phyloP scores from a whole-genome alignment of 2,797 vertebrate genomes.

The Oryzias sinensis region DNA sequence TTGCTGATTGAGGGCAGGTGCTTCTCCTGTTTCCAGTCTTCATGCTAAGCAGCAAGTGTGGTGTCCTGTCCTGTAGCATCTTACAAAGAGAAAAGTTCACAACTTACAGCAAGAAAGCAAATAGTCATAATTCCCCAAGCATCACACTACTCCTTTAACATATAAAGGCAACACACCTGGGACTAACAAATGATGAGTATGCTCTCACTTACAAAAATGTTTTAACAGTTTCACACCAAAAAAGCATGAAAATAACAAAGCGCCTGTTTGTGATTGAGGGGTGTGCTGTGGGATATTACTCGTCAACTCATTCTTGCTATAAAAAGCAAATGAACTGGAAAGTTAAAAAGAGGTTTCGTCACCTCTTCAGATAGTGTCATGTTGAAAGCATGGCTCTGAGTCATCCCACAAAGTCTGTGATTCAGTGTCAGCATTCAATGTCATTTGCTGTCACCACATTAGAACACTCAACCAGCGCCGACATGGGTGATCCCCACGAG shows the following conservation, averaged over 20 bases:
- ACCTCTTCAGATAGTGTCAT: constrained; percentile 48
- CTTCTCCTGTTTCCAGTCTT: background rate
- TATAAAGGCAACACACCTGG: constrained; percentile 19
- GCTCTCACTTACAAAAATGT: constrained; percentile 46
- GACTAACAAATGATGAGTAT: constrained; percentile 33
- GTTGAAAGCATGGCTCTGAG: constrained; percentile 51
- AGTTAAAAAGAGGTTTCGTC: constrained; percentile 49
- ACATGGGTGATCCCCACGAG: constrained; percentile 46
- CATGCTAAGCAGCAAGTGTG: constrained; percentile 7
- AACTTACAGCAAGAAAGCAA: constrained; percentile 20
- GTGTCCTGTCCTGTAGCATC: no score
- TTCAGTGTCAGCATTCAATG: constrained; percentile 33
- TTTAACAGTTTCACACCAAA: constrained; percentile 57
- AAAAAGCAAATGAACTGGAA: constrained; percentile 62
- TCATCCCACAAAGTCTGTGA: constrained; percentile 54
- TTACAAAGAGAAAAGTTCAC: background rate
- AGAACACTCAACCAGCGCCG: constrained; percentile 53
- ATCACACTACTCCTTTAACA: constrained; percentile 20
- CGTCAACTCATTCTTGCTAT: constrained; percentile 44
- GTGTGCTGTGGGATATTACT: constrained; percentile 35
- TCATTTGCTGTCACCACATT: constrained; percentile 35
- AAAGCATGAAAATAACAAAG: constrained; percentile 53
- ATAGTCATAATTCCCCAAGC: constrained; percentile 12
- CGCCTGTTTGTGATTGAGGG: constrained; percentile 31
- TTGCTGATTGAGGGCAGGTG: background rate